Conservation (phyloP, 2,797 vertebrate species). For the Leptatherina wallacei region DNA sequence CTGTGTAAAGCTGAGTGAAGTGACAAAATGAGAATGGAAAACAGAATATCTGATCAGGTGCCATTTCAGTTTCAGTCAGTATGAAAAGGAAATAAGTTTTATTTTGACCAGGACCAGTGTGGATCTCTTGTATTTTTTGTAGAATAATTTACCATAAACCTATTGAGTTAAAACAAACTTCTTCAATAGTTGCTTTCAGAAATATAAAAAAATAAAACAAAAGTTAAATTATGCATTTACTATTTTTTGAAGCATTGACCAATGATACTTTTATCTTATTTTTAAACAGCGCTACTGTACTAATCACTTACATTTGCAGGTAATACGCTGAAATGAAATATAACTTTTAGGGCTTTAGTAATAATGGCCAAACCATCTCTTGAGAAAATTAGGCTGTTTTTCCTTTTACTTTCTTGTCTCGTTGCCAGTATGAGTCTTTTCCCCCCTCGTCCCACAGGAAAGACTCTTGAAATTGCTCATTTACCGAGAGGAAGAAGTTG, state of each 20-base stretch:
- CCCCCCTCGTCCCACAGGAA: conserved; percentile 80
- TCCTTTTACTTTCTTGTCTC: conserved; percentile 65
- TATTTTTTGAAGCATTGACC: background rate
- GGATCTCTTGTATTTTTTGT: conserved; percentile 30
- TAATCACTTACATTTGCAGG: conserved; percentile 12
- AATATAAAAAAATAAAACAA: background rate
- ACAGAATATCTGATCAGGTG: conserved; percentile 62
- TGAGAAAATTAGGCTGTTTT: conserved; percentile 77
- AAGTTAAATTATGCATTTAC: background rate
- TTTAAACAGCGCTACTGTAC: background rate
- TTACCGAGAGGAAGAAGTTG: conserved; percentile 86
- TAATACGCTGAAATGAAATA: conserved; percentile 24
- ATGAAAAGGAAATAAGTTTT: conserved; percentile 14
- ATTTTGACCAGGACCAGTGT: conserved; percentile 16
- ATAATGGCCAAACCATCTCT: conserved; percentile 57
- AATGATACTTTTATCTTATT: background rate
- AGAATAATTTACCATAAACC: conserved; percentile 17
- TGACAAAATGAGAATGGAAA: conserved; percentile 73
- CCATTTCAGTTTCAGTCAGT: conserved; percentile 55
- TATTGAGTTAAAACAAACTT: conserved; percentile 13
- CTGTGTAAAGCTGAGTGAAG: conserved; percentile 45
- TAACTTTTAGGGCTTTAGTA: conserved; percentile 24
- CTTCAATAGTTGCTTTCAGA: conserved; percentile 26
- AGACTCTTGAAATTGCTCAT: conserved; percentile 85
- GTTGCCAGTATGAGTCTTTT: conserved; percentile 64